These are phyloP conservation scores for Agapornis roseicollis DNA, from an alignment of 2,113 vertebrate genomes.

Conservation along the genomic window DNA sequence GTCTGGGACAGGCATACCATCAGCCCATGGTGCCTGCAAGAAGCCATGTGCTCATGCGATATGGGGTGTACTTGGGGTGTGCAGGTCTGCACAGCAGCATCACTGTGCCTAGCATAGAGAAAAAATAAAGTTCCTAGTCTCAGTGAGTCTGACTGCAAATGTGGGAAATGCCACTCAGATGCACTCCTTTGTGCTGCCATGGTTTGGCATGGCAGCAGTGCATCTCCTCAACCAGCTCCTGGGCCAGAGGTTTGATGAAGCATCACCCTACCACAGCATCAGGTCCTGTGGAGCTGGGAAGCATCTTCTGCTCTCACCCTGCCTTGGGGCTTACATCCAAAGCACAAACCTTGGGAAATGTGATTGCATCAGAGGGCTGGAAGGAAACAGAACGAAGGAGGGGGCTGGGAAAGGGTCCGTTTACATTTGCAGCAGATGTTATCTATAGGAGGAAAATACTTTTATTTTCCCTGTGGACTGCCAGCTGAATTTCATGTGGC, in stretches of 20 bases:
- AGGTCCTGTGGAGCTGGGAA: accelerated
- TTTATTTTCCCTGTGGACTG: conserved; percentile 74
- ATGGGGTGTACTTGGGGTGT: accelerated
- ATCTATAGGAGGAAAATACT: conserved; percentile 60
- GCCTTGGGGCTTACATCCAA: neutral
- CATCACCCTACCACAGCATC: neutral
- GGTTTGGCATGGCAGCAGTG: accelerated
- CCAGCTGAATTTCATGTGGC: conserved; percentile 69
- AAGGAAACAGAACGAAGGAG: neutral
- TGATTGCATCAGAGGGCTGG: neutral
- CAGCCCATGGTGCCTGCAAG: neutral
- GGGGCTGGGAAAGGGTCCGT: conserved; percentile 35
- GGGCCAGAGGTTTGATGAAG: neutral
- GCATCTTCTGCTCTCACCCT: neutral
- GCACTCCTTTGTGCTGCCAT: accelerated
- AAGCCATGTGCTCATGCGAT: accelerated
- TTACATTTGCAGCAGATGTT: conserved; percentile 62
- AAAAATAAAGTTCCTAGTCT: neutral
- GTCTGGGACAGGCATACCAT: neutral
- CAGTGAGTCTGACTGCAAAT: neutral
- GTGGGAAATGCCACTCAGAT: accelerated
- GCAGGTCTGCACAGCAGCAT: accelerated
- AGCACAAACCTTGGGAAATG: neutral
- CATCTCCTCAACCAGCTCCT: neutral
- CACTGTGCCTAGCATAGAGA: accelerated